phyloP scores from a whole-genome alignment of 2,888 invertebrate genomes.

The Elgonia sp. region DNA sequence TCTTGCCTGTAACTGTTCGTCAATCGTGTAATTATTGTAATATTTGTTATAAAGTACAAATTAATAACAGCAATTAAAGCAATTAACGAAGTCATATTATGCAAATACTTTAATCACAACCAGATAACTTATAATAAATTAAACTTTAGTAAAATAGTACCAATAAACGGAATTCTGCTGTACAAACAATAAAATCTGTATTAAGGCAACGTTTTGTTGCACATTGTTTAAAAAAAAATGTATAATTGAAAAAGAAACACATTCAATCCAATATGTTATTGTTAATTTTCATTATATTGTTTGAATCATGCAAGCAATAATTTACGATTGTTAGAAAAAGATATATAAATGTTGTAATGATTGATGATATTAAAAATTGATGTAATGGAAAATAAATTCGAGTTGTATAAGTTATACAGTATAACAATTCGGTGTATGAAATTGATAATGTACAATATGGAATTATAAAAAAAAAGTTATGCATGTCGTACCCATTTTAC shows the following conservation, averaged over 20 bases:
- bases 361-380: conserved; percentile 22
- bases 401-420: conserved; percentile 1
- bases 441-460: not conserved
- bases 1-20: not conserved
- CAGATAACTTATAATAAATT: conserved; percentile 33
- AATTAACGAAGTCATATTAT: conserved; percentile 35
- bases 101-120: conserved; percentile 36
- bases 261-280: not conserved
- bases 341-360: conserved; percentile 48
- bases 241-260: conserved; percentile 12
- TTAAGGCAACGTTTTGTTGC: conserved; percentile 55
- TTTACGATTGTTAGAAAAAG: conserved; percentile 28
- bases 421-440: not conserved
- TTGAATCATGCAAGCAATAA: conserved; percentile 45
- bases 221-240: conserved; percentile 28
- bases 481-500: conserved; percentile 29
- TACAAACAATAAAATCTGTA: conserved; percentile 71
- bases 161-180: conserved; percentile 65
- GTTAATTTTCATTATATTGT: conserved; percentile 31
- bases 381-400: conserved; percentile 12
- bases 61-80: conserved; percentile 24
- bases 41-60: conserved; percentile 22
- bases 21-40: conserved; percentile 7
- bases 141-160: conserved; percentile 64
- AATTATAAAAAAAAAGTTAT: conserved; percentile 7